Conservation (phyloP, 2,797 vertebrate species). For the Falco concolor region DNA sequence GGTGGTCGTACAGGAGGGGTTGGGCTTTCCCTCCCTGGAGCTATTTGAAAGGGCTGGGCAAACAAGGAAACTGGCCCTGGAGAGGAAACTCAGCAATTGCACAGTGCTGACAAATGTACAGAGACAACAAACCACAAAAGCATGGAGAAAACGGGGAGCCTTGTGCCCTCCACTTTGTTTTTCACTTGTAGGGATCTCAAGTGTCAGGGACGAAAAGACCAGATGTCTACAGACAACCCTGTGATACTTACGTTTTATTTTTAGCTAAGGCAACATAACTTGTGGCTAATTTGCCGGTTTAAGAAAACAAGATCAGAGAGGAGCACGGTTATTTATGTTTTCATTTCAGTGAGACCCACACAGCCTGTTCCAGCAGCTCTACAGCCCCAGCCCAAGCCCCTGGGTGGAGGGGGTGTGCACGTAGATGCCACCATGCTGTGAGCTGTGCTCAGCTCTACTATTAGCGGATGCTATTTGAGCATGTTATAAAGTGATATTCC, state of each 20-base stretch:
- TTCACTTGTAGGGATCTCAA: not conserved
- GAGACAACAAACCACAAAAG: not conserved
- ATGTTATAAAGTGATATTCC: not conserved
- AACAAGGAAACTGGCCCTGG: not conserved
- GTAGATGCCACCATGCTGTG: not conserved
- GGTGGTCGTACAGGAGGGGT: not conserved
- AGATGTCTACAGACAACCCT: not conserved
- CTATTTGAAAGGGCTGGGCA: not conserved
- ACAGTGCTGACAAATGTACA: not conserved
- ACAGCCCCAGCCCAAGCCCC: not conserved
- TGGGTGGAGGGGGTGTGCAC: not conserved
- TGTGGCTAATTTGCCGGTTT: not conserved
- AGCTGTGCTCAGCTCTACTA: not conserved
- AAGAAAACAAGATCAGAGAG: not conserved
- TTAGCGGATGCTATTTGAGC: not conserved
- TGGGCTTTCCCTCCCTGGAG: not conserved
- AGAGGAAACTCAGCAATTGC: not conserved
- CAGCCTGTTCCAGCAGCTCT: not conserved
- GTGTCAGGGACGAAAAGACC: not conserved
- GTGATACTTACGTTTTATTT: not conserved
- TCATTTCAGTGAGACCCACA: not conserved
- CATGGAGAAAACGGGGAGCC: not conserved
- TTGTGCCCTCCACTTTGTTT: not conserved
- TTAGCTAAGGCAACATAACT: not conserved
- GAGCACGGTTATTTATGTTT: not conserved